These are phyloP conservation scores for Blastomussa wellsi DNA, from an alignment of 92 coral and sea anemone species.

Conservation along the genomic window DNA sequence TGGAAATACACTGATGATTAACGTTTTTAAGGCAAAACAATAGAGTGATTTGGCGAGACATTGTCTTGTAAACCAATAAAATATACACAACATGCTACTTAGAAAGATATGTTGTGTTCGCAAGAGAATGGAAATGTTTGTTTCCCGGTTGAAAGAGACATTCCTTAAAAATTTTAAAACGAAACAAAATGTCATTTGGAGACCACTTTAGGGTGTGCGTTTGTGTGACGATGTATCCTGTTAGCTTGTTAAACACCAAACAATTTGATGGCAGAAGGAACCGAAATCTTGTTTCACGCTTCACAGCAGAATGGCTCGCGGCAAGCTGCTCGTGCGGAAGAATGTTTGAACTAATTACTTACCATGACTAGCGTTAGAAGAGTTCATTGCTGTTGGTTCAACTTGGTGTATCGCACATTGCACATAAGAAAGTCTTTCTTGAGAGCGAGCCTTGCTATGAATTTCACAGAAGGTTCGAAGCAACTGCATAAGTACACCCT, in stretches of 20 bases:
- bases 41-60: not conserved
- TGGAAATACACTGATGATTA: not conserved
- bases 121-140: no score
- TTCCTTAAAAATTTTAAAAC: not conserved
- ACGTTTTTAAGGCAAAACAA: not conserved
- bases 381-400: not conserved
- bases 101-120: no score
- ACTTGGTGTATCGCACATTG: not conserved
- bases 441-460: not conserved
- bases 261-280: not conserved
- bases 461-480: not conserved
- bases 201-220: not conserved
- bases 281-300: not conserved
- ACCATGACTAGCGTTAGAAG: not conserved
- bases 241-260: not conserved
- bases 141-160: not conserved
- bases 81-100: not conserved
- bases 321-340: no score
- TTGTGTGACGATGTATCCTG: not conserved
- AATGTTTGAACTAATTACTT: not conserved
- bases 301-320: not conserved
- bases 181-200: not conserved
- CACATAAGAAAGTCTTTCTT: not conserved
- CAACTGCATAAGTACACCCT: no score
- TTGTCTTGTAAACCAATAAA: not conserved